A percentile compares a stretch with the other conserved stretches of the same genome.
phyloP scores from a whole-genome alignment of 2,113 vertebrate species.

The Scolopax mira region DNA sequence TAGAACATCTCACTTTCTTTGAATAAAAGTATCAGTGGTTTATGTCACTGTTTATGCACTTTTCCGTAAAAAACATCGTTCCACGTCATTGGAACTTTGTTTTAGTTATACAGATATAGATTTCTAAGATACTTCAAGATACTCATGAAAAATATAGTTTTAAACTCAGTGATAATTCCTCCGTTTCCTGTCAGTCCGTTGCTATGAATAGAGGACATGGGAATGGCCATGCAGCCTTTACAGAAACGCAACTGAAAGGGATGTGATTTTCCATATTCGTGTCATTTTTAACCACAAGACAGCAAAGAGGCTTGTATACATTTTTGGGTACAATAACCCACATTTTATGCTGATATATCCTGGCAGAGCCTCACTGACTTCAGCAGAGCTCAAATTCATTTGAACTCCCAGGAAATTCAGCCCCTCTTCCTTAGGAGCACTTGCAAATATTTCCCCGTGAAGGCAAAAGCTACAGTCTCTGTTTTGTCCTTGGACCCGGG shows the following conservation, averaged over 20 bases:
- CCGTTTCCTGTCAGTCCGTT: background rate
- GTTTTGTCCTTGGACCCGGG: background rate
- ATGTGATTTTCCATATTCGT: background rate
- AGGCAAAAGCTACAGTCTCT: background rate
- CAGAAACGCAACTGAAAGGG: background rate
- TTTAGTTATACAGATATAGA: background rate
- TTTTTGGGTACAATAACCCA: background rate
- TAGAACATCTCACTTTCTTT: constrained; percentile 1
- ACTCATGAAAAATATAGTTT: background rate
- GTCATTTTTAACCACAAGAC: background rate
- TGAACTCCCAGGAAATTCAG: background rate
- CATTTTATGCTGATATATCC: background rate
- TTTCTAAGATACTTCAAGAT: background rate
- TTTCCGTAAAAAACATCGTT: background rate
- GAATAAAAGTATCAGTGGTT: background rate
- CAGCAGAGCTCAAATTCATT: background rate
- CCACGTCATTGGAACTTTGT: background rate
- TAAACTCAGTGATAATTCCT: background rate
- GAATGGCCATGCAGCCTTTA: background rate
- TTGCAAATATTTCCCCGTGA: background rate
- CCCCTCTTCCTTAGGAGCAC: background rate
- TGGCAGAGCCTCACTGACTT: background rate
- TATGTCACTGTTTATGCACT: background rate
- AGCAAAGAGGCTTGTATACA: background rate
- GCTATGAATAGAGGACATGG: background rate